These are phyloP conservation scores for Diarsia dahlii DNA, from an alignment of 2,888 invertebrate genomes.

Conservation along the genomic window DNA sequence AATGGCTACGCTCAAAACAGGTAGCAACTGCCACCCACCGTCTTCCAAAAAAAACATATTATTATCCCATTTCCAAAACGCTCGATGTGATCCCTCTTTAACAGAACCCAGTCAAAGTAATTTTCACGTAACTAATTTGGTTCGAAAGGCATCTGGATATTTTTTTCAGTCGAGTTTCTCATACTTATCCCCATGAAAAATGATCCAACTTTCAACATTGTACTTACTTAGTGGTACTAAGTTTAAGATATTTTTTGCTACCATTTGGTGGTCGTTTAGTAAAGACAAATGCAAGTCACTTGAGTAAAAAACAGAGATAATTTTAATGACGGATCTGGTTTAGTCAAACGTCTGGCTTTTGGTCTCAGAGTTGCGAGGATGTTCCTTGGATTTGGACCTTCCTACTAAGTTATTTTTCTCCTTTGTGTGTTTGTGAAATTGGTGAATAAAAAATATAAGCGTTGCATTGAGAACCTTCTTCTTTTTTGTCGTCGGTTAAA, in stretches of 20 bases:
- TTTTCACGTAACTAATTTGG: conserved; percentile 7
- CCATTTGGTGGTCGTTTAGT: conserved; percentile 29
- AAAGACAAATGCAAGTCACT: conserved; percentile 52
- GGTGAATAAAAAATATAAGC: background rate
- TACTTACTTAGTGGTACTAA: conserved; percentile 36
- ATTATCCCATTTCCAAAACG: background rate
- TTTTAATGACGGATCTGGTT: conserved; percentile 46
- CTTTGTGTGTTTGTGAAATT: background rate
- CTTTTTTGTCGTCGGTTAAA: too few species aligned
- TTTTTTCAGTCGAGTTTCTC: conserved; percentile 15
- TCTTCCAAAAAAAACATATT: conserved; percentile 8
- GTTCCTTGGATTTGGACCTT: conserved; percentile 20
- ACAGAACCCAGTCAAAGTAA: background rate
- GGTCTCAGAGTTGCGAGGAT: conserved; percentile 15
- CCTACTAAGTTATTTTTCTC: background rate
- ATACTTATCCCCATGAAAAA: conserved; percentile 13
- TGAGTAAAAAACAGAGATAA: conserved; percentile 45
- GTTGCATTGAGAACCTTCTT: too few species aligned
- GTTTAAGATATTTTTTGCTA: conserved; percentile 52
- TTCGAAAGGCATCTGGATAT: conserved; percentile 28
- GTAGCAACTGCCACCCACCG: conserved; percentile 21
- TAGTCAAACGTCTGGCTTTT: conserved; percentile 17
- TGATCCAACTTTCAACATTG: conserved; percentile 41
- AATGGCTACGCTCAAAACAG: conserved; percentile 14
- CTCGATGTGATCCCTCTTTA: background rate